Base-by-base conservation (phyloP, 2,888 invertebrate species). In the Eucriotettix oculatus region DNA sequence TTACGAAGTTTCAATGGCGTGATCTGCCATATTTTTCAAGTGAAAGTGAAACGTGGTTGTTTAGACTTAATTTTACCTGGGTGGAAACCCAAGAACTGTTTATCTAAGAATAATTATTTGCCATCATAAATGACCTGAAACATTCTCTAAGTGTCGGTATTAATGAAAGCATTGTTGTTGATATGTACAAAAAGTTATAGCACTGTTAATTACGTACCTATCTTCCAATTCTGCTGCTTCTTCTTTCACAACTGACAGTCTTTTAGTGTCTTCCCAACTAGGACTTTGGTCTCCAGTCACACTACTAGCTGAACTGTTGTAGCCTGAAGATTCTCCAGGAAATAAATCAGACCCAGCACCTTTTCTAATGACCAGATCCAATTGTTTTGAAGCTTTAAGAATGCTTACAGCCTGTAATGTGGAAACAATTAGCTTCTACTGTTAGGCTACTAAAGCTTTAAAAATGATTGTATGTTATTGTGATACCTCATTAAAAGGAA, bases 221-320 rank as follows among this genome's bases (percentile, higher is more conserved):
- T 61, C 61, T 29, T 61, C 61, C n/a, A 58, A 43, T 16, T 82
- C 82, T 40, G 80, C 75, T 16, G 80, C 79, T 69, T 87, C 87
- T 67, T 87, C 87, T 43, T 85, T 83, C 14, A 87, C 86, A 62
- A 86, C 84, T 2, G 86, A 86, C 44, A 87, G 75, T 1, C 86
- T 75, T 66, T 64, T 62, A 29, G 59, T 60, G 29, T 63, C 63
- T n/a, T 58, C 62, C 63, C 60, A 62, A 41, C 52, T 12, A 79
- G 80, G 69, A 83, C 63, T 64, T 52, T 66, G 64, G 59, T 88
- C 89, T 9, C 83, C 84, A 1, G 87, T 87, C 1, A 87, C 84
- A 41, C 86, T 87, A 64, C 87, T 87, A n/a, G 87, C 87, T 0
- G 87, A 88, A 68, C 87, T 87, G 69, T 89, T 88, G 75, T 89